A percentile compares a stretch with the other conserved stretches of the same genome.
phyloP scores from a whole-genome alignment of 2,797 vertebrate species.

The Petrocephalus sullivani region DNA sequence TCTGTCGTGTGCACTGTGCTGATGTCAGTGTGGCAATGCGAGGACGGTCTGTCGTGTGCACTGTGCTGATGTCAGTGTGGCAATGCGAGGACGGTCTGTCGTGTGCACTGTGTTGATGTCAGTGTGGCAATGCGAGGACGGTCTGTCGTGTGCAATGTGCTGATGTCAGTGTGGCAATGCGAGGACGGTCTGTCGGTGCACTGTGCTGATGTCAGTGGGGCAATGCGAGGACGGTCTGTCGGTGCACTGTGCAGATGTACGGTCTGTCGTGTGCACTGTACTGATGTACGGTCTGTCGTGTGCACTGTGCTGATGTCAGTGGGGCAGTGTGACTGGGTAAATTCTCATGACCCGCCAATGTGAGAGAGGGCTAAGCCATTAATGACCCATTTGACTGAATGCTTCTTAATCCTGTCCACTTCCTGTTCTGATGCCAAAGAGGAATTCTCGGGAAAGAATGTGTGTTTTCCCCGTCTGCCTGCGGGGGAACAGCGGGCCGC shows the following conservation, averaged over 20 bases:
- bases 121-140: no score
- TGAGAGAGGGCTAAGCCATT: neutral
- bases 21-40: neutral
- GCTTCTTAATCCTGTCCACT: neutral
- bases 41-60: neutral
- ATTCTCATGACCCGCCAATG: neutral
- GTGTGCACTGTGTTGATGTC: no score
- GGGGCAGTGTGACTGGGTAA: neutral
- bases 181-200: neutral
- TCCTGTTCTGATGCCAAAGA: neutral
- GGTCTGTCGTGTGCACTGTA: no score
- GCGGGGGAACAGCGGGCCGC: neutral
- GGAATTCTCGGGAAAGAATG: neutral
- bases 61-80: no score
- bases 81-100: no score
- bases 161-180: neutral
- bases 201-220: neutral
- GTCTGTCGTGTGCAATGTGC: no score
- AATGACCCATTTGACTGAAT: neutral
- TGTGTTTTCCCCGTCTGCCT: neutral
- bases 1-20: no score
- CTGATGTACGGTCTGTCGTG: neutral
- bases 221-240: neutral
- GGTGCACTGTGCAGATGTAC: neutral
- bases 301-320: neutral